A percentile compares a stretch with the other conserved stretches of the same genome.
phyloP scores from a whole-genome alignment of 2,113 vertebrate genomes.

The Chloropsis cyanopogon region DNA sequence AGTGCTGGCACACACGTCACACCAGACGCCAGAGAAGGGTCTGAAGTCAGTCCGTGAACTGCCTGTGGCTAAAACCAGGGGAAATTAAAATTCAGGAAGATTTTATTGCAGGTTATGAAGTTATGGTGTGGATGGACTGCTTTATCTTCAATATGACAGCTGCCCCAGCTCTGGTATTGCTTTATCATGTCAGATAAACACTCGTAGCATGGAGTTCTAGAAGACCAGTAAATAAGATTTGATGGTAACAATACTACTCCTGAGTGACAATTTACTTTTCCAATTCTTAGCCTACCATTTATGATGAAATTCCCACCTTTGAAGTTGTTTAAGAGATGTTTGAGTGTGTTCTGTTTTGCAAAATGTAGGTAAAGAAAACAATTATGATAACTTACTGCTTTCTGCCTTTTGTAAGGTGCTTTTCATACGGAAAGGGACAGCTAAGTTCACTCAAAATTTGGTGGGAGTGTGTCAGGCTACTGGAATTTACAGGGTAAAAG shows the following conservation, averaged over 20 bases:
- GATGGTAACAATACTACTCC: not conserved
- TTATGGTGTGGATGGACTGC: not conserved
- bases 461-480: not conserved
- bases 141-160: not conserved
- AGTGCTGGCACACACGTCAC: not conserved
- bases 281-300: not conserved
- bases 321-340: not conserved
- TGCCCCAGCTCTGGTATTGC: not conserved
- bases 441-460: not conserved
- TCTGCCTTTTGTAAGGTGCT: not conserved
- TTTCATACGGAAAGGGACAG: not conserved
- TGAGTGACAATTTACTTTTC: not conserved
- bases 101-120: not conserved
- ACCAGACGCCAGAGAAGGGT: not conserved
- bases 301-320: not conserved
- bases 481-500: not conserved
- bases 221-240: not conserved
- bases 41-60: fast-evolving
- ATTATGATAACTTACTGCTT: fast-evolving
- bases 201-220: not conserved
- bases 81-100: not conserved
- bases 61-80: not conserved
- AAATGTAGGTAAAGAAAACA: not conserved
- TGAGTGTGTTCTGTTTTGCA: not conserved
- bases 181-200: not conserved